These are phyloP conservation scores for Dolomedes plantarius DNA, from an alignment of 2,888 invertebrate genomes.

Conservation along the genomic window DNA sequence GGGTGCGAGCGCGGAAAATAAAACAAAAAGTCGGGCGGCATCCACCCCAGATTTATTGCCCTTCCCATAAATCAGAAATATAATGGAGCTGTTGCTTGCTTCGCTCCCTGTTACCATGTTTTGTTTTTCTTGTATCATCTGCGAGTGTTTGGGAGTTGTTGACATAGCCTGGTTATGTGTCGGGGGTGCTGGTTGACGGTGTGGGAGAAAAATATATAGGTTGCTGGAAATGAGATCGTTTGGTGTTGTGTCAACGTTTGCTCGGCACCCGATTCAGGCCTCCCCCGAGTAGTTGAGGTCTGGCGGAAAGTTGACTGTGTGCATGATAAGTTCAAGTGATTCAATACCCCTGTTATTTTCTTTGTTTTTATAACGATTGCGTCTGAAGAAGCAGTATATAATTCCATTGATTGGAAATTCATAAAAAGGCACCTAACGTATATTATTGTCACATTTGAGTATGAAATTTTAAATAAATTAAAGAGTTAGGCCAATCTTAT, in stretches of 20 bases:
- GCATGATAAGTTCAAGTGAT: too few species aligned
- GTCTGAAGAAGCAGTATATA: too few species aligned
- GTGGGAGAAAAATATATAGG: background rate
- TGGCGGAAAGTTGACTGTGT: too few species aligned
- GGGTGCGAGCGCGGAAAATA: background rate
- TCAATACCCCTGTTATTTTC: too few species aligned
- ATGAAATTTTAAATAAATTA: too few species aligned
- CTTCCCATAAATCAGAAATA: conserved; percentile 10
- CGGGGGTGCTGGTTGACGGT: too few species aligned
- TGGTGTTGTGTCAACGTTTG: background rate
- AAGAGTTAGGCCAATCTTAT: too few species aligned
- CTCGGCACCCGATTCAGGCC: background rate
- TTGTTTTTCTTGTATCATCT: background rate
- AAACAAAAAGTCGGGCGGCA: background rate
- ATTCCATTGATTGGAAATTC: too few species aligned
- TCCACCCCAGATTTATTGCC: conserved; percentile 12
- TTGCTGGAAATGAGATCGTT: background rate
- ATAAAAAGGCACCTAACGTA: too few species aligned
- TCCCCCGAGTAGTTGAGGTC: too few species aligned
- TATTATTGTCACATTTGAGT: too few species aligned
- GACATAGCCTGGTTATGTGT: background rate
- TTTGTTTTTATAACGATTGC: too few species aligned
- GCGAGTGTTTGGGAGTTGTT: background rate
- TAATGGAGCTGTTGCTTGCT: background rate
- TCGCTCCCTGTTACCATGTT: background rate